Base-by-base conservation (phyloP, 2,113 vertebrate genomes). In the Coreoperca whiteheadi region DNA sequence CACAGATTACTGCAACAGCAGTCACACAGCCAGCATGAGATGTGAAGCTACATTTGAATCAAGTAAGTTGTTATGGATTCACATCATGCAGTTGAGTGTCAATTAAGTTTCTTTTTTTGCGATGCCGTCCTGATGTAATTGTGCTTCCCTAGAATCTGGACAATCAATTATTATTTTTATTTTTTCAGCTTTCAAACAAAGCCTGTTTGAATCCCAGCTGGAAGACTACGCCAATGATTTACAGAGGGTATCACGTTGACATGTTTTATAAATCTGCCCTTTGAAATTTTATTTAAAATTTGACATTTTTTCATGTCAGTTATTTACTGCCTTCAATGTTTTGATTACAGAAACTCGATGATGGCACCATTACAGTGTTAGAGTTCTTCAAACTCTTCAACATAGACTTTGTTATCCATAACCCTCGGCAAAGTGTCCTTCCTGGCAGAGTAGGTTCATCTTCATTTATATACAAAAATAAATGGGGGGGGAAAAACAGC, bases 371-470 rank as follows among this genome's bases (percentile, higher is more conserved):
- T 70, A 99, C 97, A 0, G 93, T 98, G 60, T 92, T 93, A 7
- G 97, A 99, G 88, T 98, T 99, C 87, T 95, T 99, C n/a, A 96
- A 95, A 3, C 94, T 98, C 82, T 96, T 99, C 73, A 94, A 96
- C 80, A 96, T 98, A 32, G 96, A 97, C 9, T 92, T 97, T 87
- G 94, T 96, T 16, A 97, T 98, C 88, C 97, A 98, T 83, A 97
- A 96, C 87, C 96, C 97, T 57, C 93, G 97, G 32, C 96, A 96
- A 46, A 99, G 98, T 82, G 91, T 96, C 8, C 89, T 97, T 57
- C 96, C 97, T 87, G 94, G 88, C 53, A 96, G 77, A 69, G 98
- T 99, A 95, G 88, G 90, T 81, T 41, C 0, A 59, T 37, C 32
- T 72, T 61, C 8, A 25, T 34, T 54, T 0, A 51, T 56, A 54